Conservation (phyloP, 2,888 invertebrate genomes). For the Venusia cambrica region DNA sequence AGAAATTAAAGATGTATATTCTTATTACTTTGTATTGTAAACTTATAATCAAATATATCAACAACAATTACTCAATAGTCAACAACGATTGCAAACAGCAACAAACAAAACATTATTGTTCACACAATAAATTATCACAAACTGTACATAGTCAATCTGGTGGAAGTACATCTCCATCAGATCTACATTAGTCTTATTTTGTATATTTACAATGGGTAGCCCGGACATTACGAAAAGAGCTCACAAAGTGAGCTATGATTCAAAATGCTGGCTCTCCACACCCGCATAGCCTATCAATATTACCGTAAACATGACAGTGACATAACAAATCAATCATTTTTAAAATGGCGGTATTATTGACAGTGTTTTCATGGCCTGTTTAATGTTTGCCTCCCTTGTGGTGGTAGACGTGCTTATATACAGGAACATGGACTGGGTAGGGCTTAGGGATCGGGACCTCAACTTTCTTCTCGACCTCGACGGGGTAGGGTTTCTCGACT, state of each 20-base stretch:
- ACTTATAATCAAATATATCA: conserved; percentile 49
- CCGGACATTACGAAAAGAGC: conserved; percentile 36
- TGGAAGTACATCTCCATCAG: conserved; percentile 58
- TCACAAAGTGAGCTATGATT: conserved; percentile 47
- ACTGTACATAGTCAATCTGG: conserved; percentile 46
- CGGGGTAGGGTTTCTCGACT: conserved; percentile 88
- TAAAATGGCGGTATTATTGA: conserved; percentile 14
- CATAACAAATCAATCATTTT: too few relatives aligned
- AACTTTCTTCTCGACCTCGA: conserved; percentile 87
- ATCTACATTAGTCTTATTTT: conserved; percentile 51
- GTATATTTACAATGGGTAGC: conserved; percentile 59
- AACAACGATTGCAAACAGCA: conserved; percentile 70
- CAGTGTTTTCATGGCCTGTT: conserved; percentile 27
- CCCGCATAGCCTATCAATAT: too few relatives aligned
- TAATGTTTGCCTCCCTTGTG: conserved; percentile 79
- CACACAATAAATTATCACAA: conserved; percentile 80
- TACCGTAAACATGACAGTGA: too few relatives aligned
- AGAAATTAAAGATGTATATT: conserved; percentile 3
- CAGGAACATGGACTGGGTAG: conserved; percentile 87
- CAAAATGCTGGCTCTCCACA: too few relatives aligned
- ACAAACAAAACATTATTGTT: conserved; percentile 51
- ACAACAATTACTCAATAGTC: conserved; percentile 76
- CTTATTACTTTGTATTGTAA: conserved; percentile 12
- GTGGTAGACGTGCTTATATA: conserved; percentile 88
- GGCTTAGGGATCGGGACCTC: conserved; percentile 86